A percentile compares a stretch with the other conserved stretches of the same genome.
phyloP scores from a whole-genome alignment of 2,797 vertebrate species.

The Intellagama lesueurii region DNA sequence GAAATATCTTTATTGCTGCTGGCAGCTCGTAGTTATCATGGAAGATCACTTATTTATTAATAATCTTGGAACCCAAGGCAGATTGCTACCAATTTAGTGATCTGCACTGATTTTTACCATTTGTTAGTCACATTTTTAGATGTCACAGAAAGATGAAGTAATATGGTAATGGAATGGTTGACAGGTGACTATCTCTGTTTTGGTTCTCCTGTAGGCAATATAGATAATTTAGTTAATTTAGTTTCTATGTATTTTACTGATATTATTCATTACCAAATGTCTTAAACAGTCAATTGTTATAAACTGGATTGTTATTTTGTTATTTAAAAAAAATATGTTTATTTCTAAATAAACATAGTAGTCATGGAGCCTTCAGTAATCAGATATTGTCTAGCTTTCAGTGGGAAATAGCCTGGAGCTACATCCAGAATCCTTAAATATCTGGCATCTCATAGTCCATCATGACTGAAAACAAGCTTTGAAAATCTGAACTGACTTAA shows the following conservation, averaged over 20 bases:
- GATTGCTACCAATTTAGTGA: not conserved
- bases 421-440: not conserved
- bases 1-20: slow-evolving; percentile 1
- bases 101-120: not conserved
- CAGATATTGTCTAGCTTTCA: not conserved
- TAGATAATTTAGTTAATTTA: not conserved
- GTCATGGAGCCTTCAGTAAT: not conserved
- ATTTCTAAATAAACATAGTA: not conserved
- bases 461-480: slow-evolving; percentile 36
- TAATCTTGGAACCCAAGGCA: not conserved
- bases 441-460: not conserved
- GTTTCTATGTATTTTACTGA: not conserved
- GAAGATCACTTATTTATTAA: not conserved
- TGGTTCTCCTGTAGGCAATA: not conserved
- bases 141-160: slow-evolving; percentile 21
- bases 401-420: not conserved
- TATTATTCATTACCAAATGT: not conserved
- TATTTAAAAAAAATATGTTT: not conserved
- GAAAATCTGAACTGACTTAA: slow-evolving; percentile 32
- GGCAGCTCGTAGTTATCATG: not conserved
- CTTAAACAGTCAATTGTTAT: not conserved
- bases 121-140: slow-evolving; percentile 17
- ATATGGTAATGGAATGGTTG: not conserved
- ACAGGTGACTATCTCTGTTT: not conserved
- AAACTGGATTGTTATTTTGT: not conserved